Percentiles rank a stretch among this genome's conserved stretches.
phyloP scores from a whole-genome alignment of 2,888 invertebrate genomes.

The Polydrusus pterygomalis region DNA sequence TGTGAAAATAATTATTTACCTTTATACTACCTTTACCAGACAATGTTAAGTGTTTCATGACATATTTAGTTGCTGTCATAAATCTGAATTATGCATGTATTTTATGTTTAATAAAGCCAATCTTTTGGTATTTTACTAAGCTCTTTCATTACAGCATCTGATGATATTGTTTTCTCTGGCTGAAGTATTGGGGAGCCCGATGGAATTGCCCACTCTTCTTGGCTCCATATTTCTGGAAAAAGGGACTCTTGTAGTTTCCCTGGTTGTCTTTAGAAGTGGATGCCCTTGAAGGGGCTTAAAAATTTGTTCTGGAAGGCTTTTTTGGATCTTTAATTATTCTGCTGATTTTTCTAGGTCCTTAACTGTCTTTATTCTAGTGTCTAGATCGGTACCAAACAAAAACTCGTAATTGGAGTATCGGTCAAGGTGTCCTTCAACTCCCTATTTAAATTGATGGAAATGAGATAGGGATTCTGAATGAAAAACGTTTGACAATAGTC shows the following conservation, averaged over 20 bases:
- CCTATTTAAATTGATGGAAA: slow-evolving; percentile 24
- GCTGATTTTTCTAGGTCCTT: slow-evolving; percentile 35
- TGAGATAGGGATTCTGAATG: slow-evolving; percentile 36
- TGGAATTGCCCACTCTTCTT: slow-evolving; percentile 17
- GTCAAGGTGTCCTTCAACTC: slow-evolving; percentile 25
- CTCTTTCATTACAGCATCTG: too few species aligned
- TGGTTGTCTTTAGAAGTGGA: neutral
- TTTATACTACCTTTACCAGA: too few species aligned
- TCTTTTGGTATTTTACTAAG: too few species aligned
- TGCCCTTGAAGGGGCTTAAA: neutral
- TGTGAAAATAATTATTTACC: too few species aligned
- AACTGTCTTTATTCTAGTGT: slow-evolving; percentile 17
- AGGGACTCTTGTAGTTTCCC: slow-evolving; percentile 39
- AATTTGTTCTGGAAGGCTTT: slow-evolving; percentile 10
- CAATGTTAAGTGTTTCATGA: too few species aligned
- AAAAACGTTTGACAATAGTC: slow-evolving; percentile 32
- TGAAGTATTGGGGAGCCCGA: slow-evolving; percentile 2
- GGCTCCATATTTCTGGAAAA: slow-evolving; percentile 21
- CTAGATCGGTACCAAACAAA: slow-evolving; percentile 36
- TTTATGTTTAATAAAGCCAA: too few species aligned
- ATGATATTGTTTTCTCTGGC: slow-evolving; percentile 1
- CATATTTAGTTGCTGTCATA: too few species aligned
- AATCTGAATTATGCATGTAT: too few species aligned
- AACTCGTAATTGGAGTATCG: slow-evolving; percentile 2
- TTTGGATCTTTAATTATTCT: slow-evolving; percentile 18